phyloP scores from a whole-genome alignment of 2,888 invertebrate species.

The Hirtodrosophila trivittata region DNA sequence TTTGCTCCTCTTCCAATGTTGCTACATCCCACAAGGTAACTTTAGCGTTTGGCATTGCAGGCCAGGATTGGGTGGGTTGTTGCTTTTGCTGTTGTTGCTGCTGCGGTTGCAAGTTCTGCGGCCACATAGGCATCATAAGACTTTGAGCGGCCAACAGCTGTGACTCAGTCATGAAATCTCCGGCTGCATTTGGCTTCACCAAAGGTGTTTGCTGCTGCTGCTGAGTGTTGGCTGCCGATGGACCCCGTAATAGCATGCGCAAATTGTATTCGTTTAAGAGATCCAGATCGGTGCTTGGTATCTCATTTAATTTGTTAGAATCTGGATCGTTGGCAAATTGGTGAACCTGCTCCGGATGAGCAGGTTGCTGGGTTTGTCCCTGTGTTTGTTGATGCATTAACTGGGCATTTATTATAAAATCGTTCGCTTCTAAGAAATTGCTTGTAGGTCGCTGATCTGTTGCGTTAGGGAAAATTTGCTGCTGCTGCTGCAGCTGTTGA shows the following conservation, averaged over 20 bases:
- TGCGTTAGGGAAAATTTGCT: constrained; percentile 34
- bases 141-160: constrained; percentile 65
- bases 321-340: constrained; percentile 20
- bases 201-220: constrained; percentile 28
- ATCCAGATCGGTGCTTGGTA: constrained; percentile 54
- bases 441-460: constrained; percentile 43
- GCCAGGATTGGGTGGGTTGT: constrained; percentile 47
- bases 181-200: constrained; percentile 33
- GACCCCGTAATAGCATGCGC: constrained; percentile 73
- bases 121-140: constrained; percentile 75
- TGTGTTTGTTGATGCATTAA: constrained; percentile 64
- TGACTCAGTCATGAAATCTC: constrained; percentile 68
- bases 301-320: constrained; percentile 28
- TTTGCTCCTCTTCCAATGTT: constrained; percentile 63
- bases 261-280: constrained; percentile 78
- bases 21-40: constrained; percentile 71
- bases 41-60: constrained; percentile 43
- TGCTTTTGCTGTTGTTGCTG: constrained; percentile 31
- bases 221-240: constrained; percentile 14
- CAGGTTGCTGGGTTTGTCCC: constrained; percentile 13
- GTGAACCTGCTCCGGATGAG: constrained; percentile 13
- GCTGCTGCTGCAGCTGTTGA: constrained; percentile 52
- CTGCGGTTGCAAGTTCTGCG: constrained; percentile 37
- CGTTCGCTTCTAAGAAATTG: constrained; percentile 66
- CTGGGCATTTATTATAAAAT: constrained; percentile 71